A percentile compares a stretch with the other conserved stretches of the same genome.
These are phyloP conservation scores for Mus musculus DNA, from an alignment of 2,113 vertebrate genomes.

Conservation along the genomic window GRCm39 chr10:95042501-95043000, in stretches of 20 bases:
- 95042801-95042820: not conserved
- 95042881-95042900: not conserved
- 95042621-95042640: not conserved
- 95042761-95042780: too few relatives aligned
- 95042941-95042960: not conserved
- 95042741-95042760: too few relatives aligned
- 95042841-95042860: not conserved
- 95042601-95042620: conserved; percentile 23
- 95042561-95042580: not conserved
- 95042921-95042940: not conserved
- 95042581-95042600: conserved; percentile 33
- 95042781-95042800: too few relatives aligned
- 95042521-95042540: not conserved
- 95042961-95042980: not conserved
- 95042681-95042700: too few relatives aligned
- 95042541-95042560: conserved; percentile 19
- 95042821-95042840: not conserved
- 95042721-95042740: too few relatives aligned
- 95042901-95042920: not conserved
- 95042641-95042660: not conserved
- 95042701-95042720: too few relatives aligned
- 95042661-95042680: not conserved
- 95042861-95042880: not conserved
- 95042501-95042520: conserved; percentile 26
- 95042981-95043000: not conserved